phyloP scores from a whole-genome alignment of 2,113 vertebrate species.

The Notothenia rossii region DNA sequence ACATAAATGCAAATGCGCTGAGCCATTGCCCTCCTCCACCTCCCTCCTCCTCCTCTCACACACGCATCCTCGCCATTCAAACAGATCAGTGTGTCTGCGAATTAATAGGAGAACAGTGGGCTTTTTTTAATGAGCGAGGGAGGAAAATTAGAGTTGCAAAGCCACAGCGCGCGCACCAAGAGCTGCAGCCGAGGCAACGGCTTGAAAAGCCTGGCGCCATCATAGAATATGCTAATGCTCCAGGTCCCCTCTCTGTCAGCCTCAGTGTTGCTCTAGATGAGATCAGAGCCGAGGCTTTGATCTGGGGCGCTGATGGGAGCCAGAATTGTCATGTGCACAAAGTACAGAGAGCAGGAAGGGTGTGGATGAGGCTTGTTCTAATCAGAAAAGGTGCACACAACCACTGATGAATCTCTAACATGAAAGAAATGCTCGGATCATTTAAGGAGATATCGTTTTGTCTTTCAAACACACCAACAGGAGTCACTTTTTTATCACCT shows the following conservation, averaged over 20 bases:
- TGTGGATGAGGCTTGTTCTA: constrained; percentile 52
- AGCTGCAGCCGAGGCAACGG: constrained; percentile 75
- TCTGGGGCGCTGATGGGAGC: constrained; percentile 74
- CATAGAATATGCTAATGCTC: constrained; percentile 83
- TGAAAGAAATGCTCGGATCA: constrained; percentile 15
- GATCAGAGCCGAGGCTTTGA: constrained; percentile 78
- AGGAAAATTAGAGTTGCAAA: constrained; percentile 83
- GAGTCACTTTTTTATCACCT: constrained; percentile 22
- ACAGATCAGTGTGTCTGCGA: constrained; percentile 85
- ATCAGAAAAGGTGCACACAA: constrained; percentile 56
- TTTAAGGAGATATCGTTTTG: constrained; percentile 23
- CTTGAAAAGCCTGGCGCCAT: constrained; percentile 77
- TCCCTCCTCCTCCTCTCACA: constrained; percentile 45
- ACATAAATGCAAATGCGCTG: constrained; percentile 88
- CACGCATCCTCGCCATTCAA: constrained; percentile 78
- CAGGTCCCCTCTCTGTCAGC: constrained; percentile 76
- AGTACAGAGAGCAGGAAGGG: constrained; percentile 58
- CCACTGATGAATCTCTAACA: constrained; percentile 1
- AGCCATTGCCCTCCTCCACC: constrained; percentile 83
- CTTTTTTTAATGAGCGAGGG: constrained; percentile 83
- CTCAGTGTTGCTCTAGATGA: constrained; percentile 76
- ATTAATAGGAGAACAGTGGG: constrained; percentile 86
- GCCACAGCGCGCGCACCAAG: constrained; percentile 76
- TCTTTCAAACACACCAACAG: background rate
- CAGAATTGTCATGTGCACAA: constrained; percentile 64